Base-by-base conservation (phyloP, 2,888 invertebrate species). In the Microchrysa polita region DNA sequence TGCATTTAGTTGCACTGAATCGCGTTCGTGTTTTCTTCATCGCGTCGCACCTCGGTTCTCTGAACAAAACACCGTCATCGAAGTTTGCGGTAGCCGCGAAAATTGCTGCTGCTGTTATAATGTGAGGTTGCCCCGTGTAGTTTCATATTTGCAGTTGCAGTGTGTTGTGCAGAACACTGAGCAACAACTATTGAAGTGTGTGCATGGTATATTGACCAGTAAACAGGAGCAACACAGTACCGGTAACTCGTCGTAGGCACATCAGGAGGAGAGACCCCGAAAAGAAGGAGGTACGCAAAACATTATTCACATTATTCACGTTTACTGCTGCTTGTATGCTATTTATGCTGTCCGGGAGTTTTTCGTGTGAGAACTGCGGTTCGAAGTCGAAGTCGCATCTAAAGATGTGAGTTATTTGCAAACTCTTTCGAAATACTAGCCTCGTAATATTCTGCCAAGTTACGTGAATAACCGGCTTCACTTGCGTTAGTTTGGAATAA, bases 351-450 rank as follows among this genome's bases (percentile, higher is more conserved):
- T 40, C 16, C 65, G 65, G 55, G 57, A 55, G 34, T 69, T 69
- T 69, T 69, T 69, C n/a, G 57, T 69, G 69, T 69, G 69, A 48
- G 65, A 65, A 65, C 65, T 44, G 48, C 65, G 57, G n/a, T n/a
- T n/a, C 55, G 40, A 57, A 69, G 69, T 42, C 69, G 57, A 69
- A 69, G 69, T 57, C 69, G 55, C 65, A 27, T 14, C 69, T 69
- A 40, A 69, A 65, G 69, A 69, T 69, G 69, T 69, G 69, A 69
- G 69, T 69, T 69, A 69, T 69, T 69, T 57, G 69, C 69, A 69
- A n/a, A 69, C 69, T 69, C 65, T 65, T 65, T 65, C 44, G 48
- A 65, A 65, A 65, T 16, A 55, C 20, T 9, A 10, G 7, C 18
- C 10, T 10, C 22, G 18, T 16, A 55, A 20, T 55, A 20, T 20